Evolutionary conservation across 2,888 invertebrate species (phyloP), one percentile per base, ranked within the genome.

Genomic region (Osmoderma eremita): DNA sequence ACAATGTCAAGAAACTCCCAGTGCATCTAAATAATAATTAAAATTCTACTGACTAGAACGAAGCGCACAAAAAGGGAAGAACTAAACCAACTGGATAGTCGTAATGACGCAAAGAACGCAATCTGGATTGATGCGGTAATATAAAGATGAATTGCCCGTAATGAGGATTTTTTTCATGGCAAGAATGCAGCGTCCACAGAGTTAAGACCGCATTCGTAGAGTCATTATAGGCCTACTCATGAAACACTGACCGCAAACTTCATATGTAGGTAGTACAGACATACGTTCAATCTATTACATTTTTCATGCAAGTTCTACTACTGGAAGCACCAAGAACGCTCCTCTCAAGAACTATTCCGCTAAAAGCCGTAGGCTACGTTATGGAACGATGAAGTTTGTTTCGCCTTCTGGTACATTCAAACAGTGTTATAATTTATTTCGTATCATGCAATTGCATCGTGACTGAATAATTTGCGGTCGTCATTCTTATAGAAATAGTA

Each of bases 201-300:
- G 30, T 30, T 8, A 24, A 5, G 3, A 24, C 24, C 3, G 24
- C 24, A n/a, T 24, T 24, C 5, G 5, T 42, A 22, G 24, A 42
- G 15, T 22, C 22, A 20, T 42, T 5, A n/a, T 22, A 24, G 18
- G 22, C 42, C 22, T 45, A 15, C 24, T 58, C 45, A 42, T 45
- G 58, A 58, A 45, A 58, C 45, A 58, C 42, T 42, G 58, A 45
- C 45, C 58, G 58, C 24, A 58, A 45, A 58, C 58, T 54, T 54
- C 53, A 54, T 54, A 13, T 24, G n/a, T n/a, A n/a, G n/a, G n/a
- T n/a, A n/a, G n/a, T n/a, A n/a, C n/a, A n/a, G n/a, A 58, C 8
- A 17, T 48, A 48, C 18, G 8, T 8, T 18, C 6, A 30, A 30
- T 53, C 38, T 38, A 38, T 10, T 10, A 45, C 42, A 61, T 61